Evolutionary conservation across 2,113 vertebrate species (phyloP).

Genomic region (Regulus satrapa): DNA sequence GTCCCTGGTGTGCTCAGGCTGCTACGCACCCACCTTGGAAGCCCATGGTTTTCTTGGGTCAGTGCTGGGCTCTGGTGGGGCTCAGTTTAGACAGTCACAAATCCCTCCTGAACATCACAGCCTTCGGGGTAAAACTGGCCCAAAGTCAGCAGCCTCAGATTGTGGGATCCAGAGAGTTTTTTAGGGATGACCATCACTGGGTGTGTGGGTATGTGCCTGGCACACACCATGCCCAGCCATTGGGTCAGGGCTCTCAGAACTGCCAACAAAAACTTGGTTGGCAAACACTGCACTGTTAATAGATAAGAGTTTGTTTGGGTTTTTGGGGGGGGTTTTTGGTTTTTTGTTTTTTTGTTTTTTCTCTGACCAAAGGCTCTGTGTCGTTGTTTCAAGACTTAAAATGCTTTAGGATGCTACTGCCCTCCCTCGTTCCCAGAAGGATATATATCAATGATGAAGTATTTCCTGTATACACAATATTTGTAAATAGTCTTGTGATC

Average conservation of each 20-base stretch:
- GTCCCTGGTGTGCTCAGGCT: not conserved
- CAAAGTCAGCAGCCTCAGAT: not conserved
- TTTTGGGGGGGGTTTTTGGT: too few relatives aligned
- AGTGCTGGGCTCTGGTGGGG: not conserved
- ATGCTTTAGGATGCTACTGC: not conserved
- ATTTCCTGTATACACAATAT: not conserved
- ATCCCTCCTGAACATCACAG: not conserved
- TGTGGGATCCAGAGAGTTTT: not conserved
- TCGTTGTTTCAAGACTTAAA: not conserved
- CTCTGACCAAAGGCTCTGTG: not conserved
- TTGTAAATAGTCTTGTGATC: not conserved
- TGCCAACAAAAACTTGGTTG: not conserved
- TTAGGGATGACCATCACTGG: not conserved
- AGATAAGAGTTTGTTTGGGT: not conserved
- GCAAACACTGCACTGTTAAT: not conserved
- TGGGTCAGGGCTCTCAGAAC: not conserved
- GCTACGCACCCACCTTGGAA: not conserved
- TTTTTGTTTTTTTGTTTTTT: too few relatives aligned
- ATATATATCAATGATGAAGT: not conserved
- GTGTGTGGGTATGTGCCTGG: rapidly evolving
- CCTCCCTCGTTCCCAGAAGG: not conserved
- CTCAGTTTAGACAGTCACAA: not conserved
- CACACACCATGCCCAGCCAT: not conserved
- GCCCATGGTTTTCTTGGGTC: rapidly evolving
- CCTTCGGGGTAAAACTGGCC: not conserved